Base-by-base conservation (phyloP, 1,140 invertebrate species). In the Liolophura sinensis region DNA sequence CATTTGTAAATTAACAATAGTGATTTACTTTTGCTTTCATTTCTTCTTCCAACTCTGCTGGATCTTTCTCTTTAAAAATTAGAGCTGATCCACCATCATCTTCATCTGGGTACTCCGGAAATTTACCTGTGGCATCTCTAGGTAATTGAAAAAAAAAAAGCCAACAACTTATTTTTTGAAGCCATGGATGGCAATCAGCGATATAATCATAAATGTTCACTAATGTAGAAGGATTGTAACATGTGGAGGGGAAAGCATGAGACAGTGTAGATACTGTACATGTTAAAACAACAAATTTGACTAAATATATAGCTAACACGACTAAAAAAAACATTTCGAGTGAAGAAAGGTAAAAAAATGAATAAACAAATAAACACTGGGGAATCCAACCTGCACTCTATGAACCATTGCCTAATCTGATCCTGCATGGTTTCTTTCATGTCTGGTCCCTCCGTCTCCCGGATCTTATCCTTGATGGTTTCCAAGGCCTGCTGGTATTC, bases 81-180 rank as follows among this genome's bases (percentile, higher is more conserved):
- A 91, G 85, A 68, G 90, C 86, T 1, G 93, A 95, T 1, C 94
- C 93, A 22, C 94, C 93, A 74, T 91, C 90, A 80, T 96, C 94
- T 62, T 91, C 92, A n/a, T 92, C 90, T 4, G 95, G 94, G 74
- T 94, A 90, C 72, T 96, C 93, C 0, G 95, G 94, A 80, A 97
- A 91, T 84, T 93, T 94, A 27, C 92, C 93, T 24, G 92, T 93
- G 68, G 78, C 77, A 81, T 85, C 83, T 69, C 84, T 85, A 40
- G 31, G 9, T 40, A 40, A 18, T 56, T 25, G n/a, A 15, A 11
- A 24, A 56, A 40, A 56, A 64, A 18, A 48, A 48, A 50, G 22
- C n/a, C 57, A 52, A n/a, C 24, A 60, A 11, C 9, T 60, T 54
- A 47, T 55, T 56, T 62, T n/a, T 55, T 15, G 25, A 51, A n/a